These are phyloP conservation scores for Drosophila siamana DNA, from an alignment of 2,888 invertebrate species.

Conservation along the genomic window DNA sequence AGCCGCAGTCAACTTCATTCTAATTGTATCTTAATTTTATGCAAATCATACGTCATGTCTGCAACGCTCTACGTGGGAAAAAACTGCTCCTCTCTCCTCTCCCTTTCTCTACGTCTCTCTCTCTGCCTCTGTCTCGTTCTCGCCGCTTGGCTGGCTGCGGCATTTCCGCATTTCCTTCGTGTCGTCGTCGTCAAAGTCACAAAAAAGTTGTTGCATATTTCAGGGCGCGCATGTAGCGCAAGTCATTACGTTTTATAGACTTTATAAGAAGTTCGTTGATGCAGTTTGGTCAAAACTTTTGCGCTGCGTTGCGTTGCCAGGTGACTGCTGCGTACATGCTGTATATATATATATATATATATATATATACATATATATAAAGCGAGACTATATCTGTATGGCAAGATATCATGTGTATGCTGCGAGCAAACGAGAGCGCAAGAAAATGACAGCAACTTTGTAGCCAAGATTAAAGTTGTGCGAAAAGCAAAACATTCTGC, in stretches of 20 bases:
- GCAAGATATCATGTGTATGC: slow-evolving; percentile 15
- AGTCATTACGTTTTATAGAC: slow-evolving; percentile 79
- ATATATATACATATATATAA: slow-evolving; percentile 22
- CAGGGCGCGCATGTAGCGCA: slow-evolving; percentile 68
- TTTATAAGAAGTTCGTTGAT: slow-evolving; percentile 74
- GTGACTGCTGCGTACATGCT: slow-evolving; percentile 37
- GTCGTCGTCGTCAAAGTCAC: slow-evolving; percentile 61
- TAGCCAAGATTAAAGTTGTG: slow-evolving; percentile 40
- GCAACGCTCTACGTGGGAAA: slow-evolving; percentile 1
- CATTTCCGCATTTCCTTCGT: slow-evolving; percentile 12
- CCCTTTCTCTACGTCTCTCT: not conserved
- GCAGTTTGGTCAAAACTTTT: slow-evolving; percentile 73
- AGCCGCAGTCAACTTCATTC: slow-evolving; percentile 22
- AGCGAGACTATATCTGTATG: not conserved
- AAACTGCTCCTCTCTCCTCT: not conserved
- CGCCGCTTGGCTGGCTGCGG: not conserved
- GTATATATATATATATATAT: slow-evolving; percentile 10
- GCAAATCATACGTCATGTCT: slow-evolving; percentile 45
- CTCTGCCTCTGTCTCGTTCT: not conserved
- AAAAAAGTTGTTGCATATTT: slow-evolving; percentile 74
- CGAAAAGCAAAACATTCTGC: slow-evolving; percentile 41
- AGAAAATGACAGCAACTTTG: slow-evolving; percentile 28
- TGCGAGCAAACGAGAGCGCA: slow-evolving; percentile 8
- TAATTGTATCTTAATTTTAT: slow-evolving; percentile 68
- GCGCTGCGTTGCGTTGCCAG: slow-evolving; percentile 51